Percentiles rank a stretch among this genome's conserved stretches.
Evolutionary conservation across 2,113 vertebrate genomes (phyloP).

Genomic region (Rutilus rutilus): DNA sequence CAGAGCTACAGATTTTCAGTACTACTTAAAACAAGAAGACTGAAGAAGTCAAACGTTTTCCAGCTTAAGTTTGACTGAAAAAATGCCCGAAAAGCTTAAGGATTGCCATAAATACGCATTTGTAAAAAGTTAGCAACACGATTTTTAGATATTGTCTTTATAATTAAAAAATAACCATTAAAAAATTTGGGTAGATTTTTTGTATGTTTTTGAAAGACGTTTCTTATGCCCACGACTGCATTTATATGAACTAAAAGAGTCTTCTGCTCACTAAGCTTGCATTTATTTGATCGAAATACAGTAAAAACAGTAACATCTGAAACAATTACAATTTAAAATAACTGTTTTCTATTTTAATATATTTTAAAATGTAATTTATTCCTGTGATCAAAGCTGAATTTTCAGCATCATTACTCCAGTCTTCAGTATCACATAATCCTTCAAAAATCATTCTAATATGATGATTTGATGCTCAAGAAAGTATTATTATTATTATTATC

Average conservation of each 20-base stretch:
- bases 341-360: no score
- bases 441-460: not conserved
- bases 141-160: not conserved
- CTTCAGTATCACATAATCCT: no score
- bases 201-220: no score
- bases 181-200: not conserved
- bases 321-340: no score
- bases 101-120: not conserved
- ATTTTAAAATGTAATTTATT: no score
- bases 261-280: no score
- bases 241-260: no score
- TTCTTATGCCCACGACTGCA: no score
- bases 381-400: no score
- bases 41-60: not conserved
- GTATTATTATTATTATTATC: not conserved
- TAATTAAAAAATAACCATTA: not conserved
- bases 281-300: no score
- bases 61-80: not conserved
- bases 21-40: not conserved
- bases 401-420: no score
- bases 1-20: not conserved
- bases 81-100: not conserved
- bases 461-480: not conserved
- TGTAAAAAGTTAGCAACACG: not conserved
- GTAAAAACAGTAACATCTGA: no score